phyloP scores from a whole-genome alignment of 2,888 invertebrate species.

The Eupeodes luniger region DNA sequence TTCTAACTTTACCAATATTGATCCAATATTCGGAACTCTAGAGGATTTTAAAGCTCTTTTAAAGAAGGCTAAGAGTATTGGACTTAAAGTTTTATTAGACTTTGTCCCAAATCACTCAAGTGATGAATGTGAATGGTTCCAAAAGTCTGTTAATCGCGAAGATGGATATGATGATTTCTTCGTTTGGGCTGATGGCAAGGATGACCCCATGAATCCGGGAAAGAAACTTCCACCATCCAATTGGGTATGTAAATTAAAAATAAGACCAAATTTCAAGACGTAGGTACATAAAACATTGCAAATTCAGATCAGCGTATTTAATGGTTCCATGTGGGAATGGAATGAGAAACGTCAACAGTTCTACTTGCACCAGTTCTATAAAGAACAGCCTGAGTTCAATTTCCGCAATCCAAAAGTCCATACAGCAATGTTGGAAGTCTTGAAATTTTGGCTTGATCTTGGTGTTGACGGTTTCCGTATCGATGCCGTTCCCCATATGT shows the following conservation, averaged over 20 bases:
- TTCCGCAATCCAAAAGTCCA: slow-evolving; percentile 88
- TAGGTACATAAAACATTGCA: neutral
- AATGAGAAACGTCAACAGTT: slow-evolving; percentile 87
- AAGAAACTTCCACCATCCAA: slow-evolving; percentile 79
- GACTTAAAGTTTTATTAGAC: slow-evolving; percentile 86
- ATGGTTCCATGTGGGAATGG: slow-evolving; percentile 89
- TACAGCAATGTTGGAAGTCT: slow-evolving; percentile 87
- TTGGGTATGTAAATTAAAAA: slow-evolving; percentile 77
- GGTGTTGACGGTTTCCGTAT: slow-evolving; percentile 92
- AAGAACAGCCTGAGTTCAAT: slow-evolving; percentile 92
- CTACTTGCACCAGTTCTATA: slow-evolving; percentile 88
- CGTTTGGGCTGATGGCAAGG: slow-evolving; percentile 88
- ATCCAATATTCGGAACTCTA: slow-evolving; percentile 87
- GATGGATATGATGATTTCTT: slow-evolving; percentile 90
- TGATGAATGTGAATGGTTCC: slow-evolving; percentile 93
- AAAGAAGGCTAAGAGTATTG: slow-evolving; percentile 85
- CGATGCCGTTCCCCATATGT: slow-evolving; percentile 87
- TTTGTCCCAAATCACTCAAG: slow-evolving; percentile 91
- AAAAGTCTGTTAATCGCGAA: slow-evolving; percentile 87
- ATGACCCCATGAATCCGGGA: slow-evolving; percentile 76
- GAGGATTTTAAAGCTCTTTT: slow-evolving; percentile 88
- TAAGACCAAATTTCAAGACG: no score
- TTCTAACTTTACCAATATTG: slow-evolving; percentile 88
- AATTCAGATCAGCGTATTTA: slow-evolving; percentile 84
- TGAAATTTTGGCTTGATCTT: slow-evolving; percentile 90